Conservation (phyloP, 2,888 invertebrate species). For the Oscheius myriophilus region DNA sequence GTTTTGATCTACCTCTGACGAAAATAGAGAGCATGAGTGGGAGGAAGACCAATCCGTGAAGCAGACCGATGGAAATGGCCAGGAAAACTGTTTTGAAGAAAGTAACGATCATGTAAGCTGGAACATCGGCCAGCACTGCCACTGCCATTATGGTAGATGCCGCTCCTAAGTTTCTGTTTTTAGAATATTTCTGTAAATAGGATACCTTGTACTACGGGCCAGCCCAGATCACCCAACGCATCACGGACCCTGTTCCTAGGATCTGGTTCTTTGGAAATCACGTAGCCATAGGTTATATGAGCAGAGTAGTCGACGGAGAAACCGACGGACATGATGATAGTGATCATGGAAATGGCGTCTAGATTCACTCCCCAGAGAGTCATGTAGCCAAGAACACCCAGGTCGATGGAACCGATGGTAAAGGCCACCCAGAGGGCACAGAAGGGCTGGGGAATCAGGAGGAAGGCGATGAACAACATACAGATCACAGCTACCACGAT, state of each 20-base stretch:
- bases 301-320: constrained; percentile 95
- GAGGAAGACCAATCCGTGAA: constrained; percentile 88
- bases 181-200: not conserved
- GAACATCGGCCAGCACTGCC: constrained; percentile 84
- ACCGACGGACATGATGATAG: constrained; percentile 91
- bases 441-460: constrained; percentile 90
- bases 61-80: constrained; percentile 72
- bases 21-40: constrained; percentile 75
- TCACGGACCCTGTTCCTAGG: constrained; percentile 78
- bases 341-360: constrained; percentile 77
- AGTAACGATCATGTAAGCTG: constrained; percentile 91
- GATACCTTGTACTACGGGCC: constrained; percentile 84
- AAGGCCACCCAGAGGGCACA: constrained; percentile 91
- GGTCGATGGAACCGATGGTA: constrained; percentile 89
- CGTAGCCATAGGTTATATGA: constrained; percentile 67
- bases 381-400: constrained; percentile 94
- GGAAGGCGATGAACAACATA: constrained; percentile 91
- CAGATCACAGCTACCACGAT: constrained; percentile 80
- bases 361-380: constrained; percentile 85
- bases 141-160: constrained; percentile 89
- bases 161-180: constrained; percentile 77
- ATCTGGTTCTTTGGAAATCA: constrained; percentile 54
- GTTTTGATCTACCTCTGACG: constrained; percentile 42
- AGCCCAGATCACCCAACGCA: constrained; percentile 85
- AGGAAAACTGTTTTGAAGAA: constrained; percentile 82